phyloP scores from a whole-genome alignment of 2,113 vertebrate species.

The Jacana jacana region DNA sequence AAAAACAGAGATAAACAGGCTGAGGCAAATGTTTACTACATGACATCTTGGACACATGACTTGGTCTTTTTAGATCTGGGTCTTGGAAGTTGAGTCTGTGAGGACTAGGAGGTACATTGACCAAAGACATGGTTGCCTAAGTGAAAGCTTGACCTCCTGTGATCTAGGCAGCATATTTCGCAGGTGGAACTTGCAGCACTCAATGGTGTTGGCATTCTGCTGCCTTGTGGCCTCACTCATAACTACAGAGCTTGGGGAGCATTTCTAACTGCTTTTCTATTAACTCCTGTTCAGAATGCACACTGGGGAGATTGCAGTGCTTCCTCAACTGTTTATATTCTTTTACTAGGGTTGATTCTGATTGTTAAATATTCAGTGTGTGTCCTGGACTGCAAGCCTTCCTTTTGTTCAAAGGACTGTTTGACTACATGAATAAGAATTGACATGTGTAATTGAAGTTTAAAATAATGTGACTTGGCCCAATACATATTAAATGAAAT shows the following conservation, averaged over 20 bases:
- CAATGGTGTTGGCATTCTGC: rapidly evolving
- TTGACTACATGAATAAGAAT: background rate
- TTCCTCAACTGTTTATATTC: background rate
- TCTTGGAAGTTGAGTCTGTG: background rate
- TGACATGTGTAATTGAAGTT: background rate
- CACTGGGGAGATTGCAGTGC: background rate
- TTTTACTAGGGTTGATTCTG: background rate
- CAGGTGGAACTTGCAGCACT: rapidly evolving
- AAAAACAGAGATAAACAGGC: background rate
- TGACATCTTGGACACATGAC: background rate
- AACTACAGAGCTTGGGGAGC: background rate
- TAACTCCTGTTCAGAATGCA: background rate
- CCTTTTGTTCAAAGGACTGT: background rate
- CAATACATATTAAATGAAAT: background rate
- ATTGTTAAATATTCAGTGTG: background rate
- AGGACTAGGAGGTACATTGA: rapidly evolving
- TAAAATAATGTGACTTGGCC: background rate
- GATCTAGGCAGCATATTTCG: background rate
- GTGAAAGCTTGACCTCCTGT: background rate
- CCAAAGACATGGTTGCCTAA: background rate
- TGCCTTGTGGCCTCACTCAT: rapidly evolving
- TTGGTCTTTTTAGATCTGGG: background rate
- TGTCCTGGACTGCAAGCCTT: background rate
- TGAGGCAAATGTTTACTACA: background rate
- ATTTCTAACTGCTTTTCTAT: background rate